phyloP scores from a whole-genome alignment of 2,113 vertebrate species.

The Pollimyrus isidori region DNA sequence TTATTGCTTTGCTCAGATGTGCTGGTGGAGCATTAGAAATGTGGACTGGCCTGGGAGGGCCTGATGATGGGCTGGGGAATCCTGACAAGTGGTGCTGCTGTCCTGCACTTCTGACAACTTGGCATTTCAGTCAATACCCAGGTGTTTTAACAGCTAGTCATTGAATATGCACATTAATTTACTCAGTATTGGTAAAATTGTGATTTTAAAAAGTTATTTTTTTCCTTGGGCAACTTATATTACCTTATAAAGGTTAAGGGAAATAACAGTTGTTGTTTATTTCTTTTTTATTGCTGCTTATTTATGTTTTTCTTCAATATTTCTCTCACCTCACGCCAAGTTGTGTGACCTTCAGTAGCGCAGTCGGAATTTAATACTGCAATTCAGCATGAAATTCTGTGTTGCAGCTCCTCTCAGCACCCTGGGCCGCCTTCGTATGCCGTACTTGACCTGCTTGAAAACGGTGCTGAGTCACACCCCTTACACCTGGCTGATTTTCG shows the following conservation, averaged over 20 bases:
- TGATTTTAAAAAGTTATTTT: background rate
- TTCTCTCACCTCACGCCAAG: background rate
- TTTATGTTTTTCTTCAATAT: background rate
- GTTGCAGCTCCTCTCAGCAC: constrained; percentile 30
- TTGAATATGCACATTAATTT: background rate
- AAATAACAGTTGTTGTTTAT: background rate
- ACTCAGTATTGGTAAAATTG: background rate
- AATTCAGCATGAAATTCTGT: background rate
- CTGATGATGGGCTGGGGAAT: background rate
- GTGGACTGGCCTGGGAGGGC: background rate
- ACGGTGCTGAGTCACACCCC: constrained; percentile 39
- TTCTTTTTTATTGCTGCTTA: background rate
- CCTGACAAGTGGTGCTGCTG: background rate
- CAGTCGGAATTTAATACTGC: background rate
- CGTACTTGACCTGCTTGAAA: constrained; percentile 41
- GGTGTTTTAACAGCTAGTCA: background rate
- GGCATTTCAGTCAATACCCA: background rate
- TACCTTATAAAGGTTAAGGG: background rate
- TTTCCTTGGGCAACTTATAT: background rate
- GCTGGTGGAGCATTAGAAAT: background rate
- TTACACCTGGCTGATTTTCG: constrained; percentile 43
- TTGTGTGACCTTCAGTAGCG: background rate
- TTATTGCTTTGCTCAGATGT: background rate
- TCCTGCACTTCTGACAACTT: background rate
- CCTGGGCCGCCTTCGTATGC: constrained; percentile 33